Evolutionary conservation across 1,140 invertebrate genomes (phyloP).

Genomic region (Metopolophium dirhodum): DNA sequence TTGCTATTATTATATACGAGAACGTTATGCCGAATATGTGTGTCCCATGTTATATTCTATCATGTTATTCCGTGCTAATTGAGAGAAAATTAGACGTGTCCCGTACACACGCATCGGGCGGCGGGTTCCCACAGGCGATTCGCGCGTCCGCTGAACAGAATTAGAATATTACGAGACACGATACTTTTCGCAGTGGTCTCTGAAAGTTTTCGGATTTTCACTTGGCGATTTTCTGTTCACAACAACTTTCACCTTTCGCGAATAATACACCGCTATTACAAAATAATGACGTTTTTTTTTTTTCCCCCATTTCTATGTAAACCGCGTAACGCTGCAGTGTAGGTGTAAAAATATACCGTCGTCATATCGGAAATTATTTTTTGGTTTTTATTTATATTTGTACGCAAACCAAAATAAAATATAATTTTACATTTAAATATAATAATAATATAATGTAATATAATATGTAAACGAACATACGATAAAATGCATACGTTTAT

Average conservation of each 20-base stretch:
- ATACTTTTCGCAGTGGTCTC: not conserved
- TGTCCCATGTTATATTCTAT: constrained; percentile 8
- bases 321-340: not conserved
- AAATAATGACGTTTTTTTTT: constrained; percentile 14
- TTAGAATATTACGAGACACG: not conserved
- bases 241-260: not conserved
- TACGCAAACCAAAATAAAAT: not conserved
- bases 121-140: not conserved
- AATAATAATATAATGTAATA: not conserved
- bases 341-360: no score
- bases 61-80: not conserved
- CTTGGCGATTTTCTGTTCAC: not conserved
- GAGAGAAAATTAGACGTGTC: constrained; percentile 27
- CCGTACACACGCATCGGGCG: not conserved
- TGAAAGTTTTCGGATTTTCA: not conserved
- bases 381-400: not conserved
- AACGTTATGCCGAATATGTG: not conserved
- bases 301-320: not conserved
- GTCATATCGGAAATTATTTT: not conserved
- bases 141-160: not conserved
- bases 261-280: not conserved
- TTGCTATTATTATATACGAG: not conserved
- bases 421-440: not conserved
- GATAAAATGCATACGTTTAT: not conserved
- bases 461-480: not conserved